Conservation (phyloP, 2,888 invertebrate species). For the Xylota segnis region DNA sequence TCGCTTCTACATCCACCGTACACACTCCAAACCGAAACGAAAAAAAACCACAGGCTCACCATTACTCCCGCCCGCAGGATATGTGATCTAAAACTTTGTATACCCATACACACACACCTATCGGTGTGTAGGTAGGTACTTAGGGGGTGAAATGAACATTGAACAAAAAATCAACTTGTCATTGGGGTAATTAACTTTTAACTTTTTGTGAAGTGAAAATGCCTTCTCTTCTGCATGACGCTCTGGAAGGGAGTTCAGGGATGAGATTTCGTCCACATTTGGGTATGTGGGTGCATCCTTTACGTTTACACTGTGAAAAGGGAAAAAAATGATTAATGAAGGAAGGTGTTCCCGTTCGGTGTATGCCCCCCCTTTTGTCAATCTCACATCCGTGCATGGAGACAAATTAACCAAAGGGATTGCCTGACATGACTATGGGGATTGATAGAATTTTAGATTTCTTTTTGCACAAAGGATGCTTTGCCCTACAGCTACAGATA, state of each 20-base stretch:
- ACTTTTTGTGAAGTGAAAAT: slow-evolving; percentile 52
- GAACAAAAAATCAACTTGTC: slow-evolving; percentile 66
- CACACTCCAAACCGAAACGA: slow-evolving; percentile 1
- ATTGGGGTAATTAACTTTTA: slow-evolving; percentile 68
- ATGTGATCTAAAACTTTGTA: slow-evolving; percentile 32
- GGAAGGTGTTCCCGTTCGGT: background rate
- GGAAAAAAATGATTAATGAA: slow-evolving; percentile 40
- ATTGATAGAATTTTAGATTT: too few species aligned
- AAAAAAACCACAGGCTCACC: background rate
- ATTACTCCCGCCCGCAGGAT: background rate
- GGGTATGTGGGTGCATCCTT: background rate
- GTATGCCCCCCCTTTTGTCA: background rate
- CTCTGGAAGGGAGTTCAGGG: background rate
- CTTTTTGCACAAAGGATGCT: background rate
- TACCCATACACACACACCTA: slow-evolving; percentile 15
- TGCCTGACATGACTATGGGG: background rate
- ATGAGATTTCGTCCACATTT: background rate
- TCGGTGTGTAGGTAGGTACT: background rate
- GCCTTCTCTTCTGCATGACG: slow-evolving; percentile 8
- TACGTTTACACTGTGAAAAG: slow-evolving; percentile 4
- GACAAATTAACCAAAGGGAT: background rate
- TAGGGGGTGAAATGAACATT: slow-evolving; percentile 25
- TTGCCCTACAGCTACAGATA: background rate
- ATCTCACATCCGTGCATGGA: background rate
- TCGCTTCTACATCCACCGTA: slow-evolving; percentile 20